Percentiles rank a stretch among this genome's conserved stretches.
Evolutionary conservation across 2,888 invertebrate species (phyloP).

Genomic region (Hypselothyrea guttata): DNA sequence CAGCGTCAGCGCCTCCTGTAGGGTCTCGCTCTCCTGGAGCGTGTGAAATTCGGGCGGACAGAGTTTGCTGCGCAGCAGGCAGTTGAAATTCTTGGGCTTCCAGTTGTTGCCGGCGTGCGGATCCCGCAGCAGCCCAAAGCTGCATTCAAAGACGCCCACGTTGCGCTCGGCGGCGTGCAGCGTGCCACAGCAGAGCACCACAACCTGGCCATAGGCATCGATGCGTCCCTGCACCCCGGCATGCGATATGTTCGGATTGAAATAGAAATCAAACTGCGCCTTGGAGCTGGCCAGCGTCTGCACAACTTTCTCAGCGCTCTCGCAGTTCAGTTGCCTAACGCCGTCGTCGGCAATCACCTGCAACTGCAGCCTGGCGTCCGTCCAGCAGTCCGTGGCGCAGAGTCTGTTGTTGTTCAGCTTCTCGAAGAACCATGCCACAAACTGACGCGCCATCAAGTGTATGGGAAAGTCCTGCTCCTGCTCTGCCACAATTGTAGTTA

Average conservation of each 20-base stretch:
- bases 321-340: conserved; percentile 56
- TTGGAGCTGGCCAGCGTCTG: conserved; percentile 80
- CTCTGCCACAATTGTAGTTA: neutral
- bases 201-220: conserved; percentile 85
- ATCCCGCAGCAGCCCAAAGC: conserved; percentile 86
- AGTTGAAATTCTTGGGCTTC: conserved; percentile 86
- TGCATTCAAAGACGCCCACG: conserved; percentile 86
- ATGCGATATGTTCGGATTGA: conserved; percentile 85
- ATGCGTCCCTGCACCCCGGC: conserved; percentile 85
- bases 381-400: conserved; percentile 84
- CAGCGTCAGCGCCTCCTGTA: conserved; percentile 63
- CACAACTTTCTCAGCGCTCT: conserved; percentile 71
- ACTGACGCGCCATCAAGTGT: conserved; percentile 83
- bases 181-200: conserved; percentile 86
- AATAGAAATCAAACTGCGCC: conserved; percentile 83
- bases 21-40: conserved; percentile 65
- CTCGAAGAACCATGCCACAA: conserved; percentile 85
- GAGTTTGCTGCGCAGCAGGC: conserved; percentile 81
- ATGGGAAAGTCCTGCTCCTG: conserved; percentile 72
- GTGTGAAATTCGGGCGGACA: conserved; percentile 59
- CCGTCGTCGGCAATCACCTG: conserved; percentile 67
- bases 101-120: conserved; percentile 86
- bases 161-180: conserved; percentile 83
- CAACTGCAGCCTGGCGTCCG: conserved; percentile 81
- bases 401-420: conserved; percentile 81